Evolutionary conservation across 2,888 invertebrate species (phyloP), one percentile per base, ranked within the genome.

Genomic region (Leuctra nigra): DNA sequence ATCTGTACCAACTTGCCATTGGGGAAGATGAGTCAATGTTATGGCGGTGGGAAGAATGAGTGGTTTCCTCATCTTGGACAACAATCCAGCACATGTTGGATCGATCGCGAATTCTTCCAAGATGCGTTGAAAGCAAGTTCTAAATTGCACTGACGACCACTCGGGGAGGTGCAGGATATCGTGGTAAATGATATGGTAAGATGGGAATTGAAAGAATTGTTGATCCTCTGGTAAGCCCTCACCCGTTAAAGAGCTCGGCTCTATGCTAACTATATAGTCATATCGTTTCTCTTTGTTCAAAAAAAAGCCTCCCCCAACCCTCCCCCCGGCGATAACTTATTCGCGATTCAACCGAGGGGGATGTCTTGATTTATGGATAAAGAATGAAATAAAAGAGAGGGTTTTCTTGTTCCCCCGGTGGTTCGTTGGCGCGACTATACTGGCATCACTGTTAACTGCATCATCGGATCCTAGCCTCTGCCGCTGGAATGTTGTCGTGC

Each of bases 321-420:
- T 14, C 38, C 38, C 29, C 50, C 4, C 36, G 9, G 22, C 11
- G 13, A 20, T 18, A 29, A 50, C 9, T 50, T 50, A 50, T 50
- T 50, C 50, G 35, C 35, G 50, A 20, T 50, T 50, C 35, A 22
- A 20, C 13, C 4, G 33, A 16, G 33, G 50, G 36, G 33, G 35
- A n/a, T 35, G 16, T 20, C 50, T n/a, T 50, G 50, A 50, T 50
- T 50, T 50, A 50, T 50, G 50, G 50, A 22, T 20, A 33, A 18
- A 35, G 50, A 50, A 50, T 50, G 22, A 35, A 50, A 50, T 50
- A 50, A 50, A 50, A 50, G 50, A 35, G 33, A 33, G 22, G 33
- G 16, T 50, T 48, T 50, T 50, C 50, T 29, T 22, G 50, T 50
- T 50, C 18, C 18, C 18, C 50, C 33, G 35, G 25, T 48, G 25